Base-by-base conservation (phyloP, 1,140 invertebrate genomes). In the Zaprionus inermis region DNA sequence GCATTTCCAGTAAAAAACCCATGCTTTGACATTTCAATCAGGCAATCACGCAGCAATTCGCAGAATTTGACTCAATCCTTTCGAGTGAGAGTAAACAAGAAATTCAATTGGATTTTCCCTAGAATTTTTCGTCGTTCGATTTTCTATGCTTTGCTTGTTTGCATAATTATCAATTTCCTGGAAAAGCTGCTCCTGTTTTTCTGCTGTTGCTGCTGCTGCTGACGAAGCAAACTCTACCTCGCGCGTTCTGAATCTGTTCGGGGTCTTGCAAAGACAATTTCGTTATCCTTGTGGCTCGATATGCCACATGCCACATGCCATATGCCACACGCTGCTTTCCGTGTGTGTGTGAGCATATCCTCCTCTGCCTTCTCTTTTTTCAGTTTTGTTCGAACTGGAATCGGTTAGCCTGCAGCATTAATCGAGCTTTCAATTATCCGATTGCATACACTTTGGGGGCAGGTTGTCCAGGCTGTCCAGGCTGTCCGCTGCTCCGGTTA, bases 401-500 rank as follows among this genome's bases (percentile, higher is more conserved):
- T 56, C 52, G 54, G 52, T 56, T 44, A 56, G 51, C 63, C 63
- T 24, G 36, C 63, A 44, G 52, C 52, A 65, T 55, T 55, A 65
- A 65, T 44, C 20, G 34, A 55, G 51, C 51, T 65, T 65, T 65
- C 63, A 65, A 65, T 65, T 65, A 65, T 56, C 36, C 52, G 36
- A 56, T 46, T 65, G 63, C 63, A 65, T 56, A 56, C 36, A 56
- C 18, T 51, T 61, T 28, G 0, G 24, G 24, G 24, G 24, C 0
- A 28, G 24, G 24, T 28, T 28, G 24, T 28, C 24, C 22, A n/a
- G n/a, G n/a, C n/a, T n/a, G n/a, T n/a, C n/a, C n/a, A n/a, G n/a
- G n/a, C n/a, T n/a, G n/a, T n/a, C n/a, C n/a, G n/a, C n/a, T n/a
- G 34, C 34, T 28, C 28, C 28, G 28, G 28, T n/a, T n/a, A 24